Base-by-base conservation (phyloP, 2,797 vertebrate genomes). In the Malurus splendens region DNA sequence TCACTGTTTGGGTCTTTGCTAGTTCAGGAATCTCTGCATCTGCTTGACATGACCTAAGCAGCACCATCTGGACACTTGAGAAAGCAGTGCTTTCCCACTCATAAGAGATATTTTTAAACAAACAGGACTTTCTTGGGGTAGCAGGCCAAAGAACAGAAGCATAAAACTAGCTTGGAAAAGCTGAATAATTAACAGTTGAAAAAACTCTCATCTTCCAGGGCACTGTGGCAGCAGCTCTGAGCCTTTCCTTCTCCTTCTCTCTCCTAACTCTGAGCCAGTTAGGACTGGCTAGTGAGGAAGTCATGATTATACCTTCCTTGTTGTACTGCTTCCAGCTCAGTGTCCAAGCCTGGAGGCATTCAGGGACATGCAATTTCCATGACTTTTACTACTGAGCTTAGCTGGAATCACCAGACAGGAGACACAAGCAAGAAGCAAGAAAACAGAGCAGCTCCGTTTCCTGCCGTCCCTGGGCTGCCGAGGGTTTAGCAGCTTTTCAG, bases 251-350 rank as follows among this genome's bases (percentile, higher is more conserved):
- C 86, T 61, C 20, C 45, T 64, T 32, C 32, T 32, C 32, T 32
- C 32, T 32, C 32, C 32, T 32, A 32, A 32, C 32, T 32, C 32
- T 32, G 32, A 32, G 32, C 32, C 42, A 81, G 38, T 18, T 73
- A 39, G 56, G 67, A 76, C 80, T 71, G 64, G 52, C 71, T 92
- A 60, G 71, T 66, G 83, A 90, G 80, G 77, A 95, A 90, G 67
- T 89, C 80, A 62, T 81, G 82, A 90, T 92, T 92, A 92, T 83
- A 89, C 89, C 73, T 94, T 92, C 74, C 44, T 50, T 70, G n/a
- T 72, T 83, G 57, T 83, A 92, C 39, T 14, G 27, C 77, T 87
- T 93, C 91, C 91, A 93, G 87, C 41, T 75, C 59, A 55, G 42
- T 52, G 36, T 90, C 77, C 87, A 90, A 79, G 76, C 74, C 60